Evolutionary conservation across 2,888 invertebrate species (phyloP).

Genomic region (Protonemura montana): DNA sequence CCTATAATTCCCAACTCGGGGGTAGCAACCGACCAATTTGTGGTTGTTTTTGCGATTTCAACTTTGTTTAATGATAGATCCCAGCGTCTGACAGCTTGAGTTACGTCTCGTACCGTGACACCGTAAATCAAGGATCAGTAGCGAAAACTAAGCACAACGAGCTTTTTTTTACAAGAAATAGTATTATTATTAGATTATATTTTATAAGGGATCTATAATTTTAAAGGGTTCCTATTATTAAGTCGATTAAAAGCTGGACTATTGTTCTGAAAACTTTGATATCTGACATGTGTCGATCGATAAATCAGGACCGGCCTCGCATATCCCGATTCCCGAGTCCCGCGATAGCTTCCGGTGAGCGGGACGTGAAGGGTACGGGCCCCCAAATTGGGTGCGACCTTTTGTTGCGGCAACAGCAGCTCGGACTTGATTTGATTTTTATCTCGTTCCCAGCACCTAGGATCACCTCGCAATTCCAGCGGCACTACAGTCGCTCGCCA

Average conservation of each 20-base stretch:
- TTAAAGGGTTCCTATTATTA: slow-evolving; percentile 5
- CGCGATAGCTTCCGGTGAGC: background rate
- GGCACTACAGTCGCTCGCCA: too few species aligned
- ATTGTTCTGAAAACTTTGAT: background rate
- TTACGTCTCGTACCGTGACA: slow-evolving; percentile 22
- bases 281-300: slow-evolving; percentile 12
- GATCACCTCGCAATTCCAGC: background rate
- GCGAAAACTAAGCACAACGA: background rate
- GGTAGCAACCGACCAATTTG: slow-evolving; percentile 33
- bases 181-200: background rate
- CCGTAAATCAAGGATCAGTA: slow-evolving; percentile 34
- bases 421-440: background rate
- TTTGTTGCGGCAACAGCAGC: background rate
- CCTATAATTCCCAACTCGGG: slow-evolving; percentile 27
- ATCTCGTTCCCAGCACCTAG: background rate
- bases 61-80: slow-evolving; percentile 1
- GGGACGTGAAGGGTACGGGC: background rate
- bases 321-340: background rate
- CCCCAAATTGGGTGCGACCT: background rate
- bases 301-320: background rate
- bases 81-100: slow-evolving; percentile 16
- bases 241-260: slow-evolving; percentile 20
- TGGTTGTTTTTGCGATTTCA: background rate
- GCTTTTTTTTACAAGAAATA: slow-evolving; percentile 1
- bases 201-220: slow-evolving; percentile 15